These are phyloP conservation scores for Coccyzus lansbergi DNA, from an alignment of 2,797 vertebrate genomes.

Conservation along the genomic window DNA sequence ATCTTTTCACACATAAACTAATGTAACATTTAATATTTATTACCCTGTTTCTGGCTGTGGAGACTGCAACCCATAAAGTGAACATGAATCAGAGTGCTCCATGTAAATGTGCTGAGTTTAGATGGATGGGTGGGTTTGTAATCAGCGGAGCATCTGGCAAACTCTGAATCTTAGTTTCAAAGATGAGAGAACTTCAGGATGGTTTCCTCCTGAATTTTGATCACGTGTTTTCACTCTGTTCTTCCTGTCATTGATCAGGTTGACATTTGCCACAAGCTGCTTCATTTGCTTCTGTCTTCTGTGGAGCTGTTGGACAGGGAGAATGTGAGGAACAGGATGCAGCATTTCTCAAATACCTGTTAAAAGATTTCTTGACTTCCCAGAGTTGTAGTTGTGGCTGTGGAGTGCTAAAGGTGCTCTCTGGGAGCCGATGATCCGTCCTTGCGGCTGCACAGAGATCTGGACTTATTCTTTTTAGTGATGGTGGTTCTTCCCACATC, in stretches of 20 bases:
- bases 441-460: neutral
- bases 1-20: neutral
- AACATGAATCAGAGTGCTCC: neutral
- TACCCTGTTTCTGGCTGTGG: neutral
- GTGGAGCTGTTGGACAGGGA: neutral
- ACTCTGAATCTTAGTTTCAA: neutral
- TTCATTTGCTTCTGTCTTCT: neutral
- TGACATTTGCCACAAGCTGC: neutral
- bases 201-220: neutral
- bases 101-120: fast-evolving
- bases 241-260: neutral
- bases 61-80: neutral
- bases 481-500: neutral
- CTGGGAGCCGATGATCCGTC: neutral
- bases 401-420: neutral
- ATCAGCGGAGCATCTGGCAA: neutral
- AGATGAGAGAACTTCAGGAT: neutral
- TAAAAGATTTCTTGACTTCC: neutral
- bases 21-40: neutral
- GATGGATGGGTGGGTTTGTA: neutral
- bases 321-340: neutral
- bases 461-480: neutral
- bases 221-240: fast-evolving
- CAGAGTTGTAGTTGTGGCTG: neutral
- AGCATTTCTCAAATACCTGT: neutral